Conservation (phyloP, 2,113 vertebrate species). For the Leucosticte australis region DNA sequence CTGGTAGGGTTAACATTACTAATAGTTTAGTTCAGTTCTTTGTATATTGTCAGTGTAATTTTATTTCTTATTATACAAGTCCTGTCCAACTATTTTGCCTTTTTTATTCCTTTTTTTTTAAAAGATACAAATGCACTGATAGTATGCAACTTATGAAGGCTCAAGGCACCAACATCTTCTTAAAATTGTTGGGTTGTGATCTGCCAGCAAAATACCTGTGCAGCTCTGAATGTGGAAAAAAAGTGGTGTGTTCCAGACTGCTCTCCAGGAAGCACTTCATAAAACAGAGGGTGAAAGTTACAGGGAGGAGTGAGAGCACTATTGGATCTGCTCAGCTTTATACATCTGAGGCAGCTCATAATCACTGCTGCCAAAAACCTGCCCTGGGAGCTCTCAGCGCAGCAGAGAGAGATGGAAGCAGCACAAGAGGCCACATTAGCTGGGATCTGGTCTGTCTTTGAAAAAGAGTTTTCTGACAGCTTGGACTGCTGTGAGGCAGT, state of each 20-base stretch:
- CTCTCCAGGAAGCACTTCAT: neutral
- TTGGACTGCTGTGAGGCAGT: neutral
- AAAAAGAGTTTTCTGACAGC: neutral
- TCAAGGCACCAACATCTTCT: neutral
- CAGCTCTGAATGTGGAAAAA: neutral
- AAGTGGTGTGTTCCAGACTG: neutral
- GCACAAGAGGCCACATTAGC: neutral
- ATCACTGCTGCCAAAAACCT: neutral
- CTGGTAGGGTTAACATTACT: neutral
- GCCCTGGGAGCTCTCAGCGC: neutral
- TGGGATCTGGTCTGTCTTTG: neutral
- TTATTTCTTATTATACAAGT: neutral
- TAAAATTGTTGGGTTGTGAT: neutral
- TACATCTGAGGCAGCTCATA: neutral
- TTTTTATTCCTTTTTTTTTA: neutral
- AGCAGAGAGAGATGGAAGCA: neutral
- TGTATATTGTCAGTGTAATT: neutral
- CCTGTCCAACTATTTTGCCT: neutral
- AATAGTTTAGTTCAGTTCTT: neutral
- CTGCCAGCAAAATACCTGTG: neutral
- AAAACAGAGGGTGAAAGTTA: neutral
- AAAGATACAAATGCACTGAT: neutral
- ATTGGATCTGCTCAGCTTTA: neutral
- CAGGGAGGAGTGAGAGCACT: neutral
- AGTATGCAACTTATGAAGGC: neutral